Conservation (phyloP, 2,797 vertebrate genomes). For the Merluccius polli region DNA sequence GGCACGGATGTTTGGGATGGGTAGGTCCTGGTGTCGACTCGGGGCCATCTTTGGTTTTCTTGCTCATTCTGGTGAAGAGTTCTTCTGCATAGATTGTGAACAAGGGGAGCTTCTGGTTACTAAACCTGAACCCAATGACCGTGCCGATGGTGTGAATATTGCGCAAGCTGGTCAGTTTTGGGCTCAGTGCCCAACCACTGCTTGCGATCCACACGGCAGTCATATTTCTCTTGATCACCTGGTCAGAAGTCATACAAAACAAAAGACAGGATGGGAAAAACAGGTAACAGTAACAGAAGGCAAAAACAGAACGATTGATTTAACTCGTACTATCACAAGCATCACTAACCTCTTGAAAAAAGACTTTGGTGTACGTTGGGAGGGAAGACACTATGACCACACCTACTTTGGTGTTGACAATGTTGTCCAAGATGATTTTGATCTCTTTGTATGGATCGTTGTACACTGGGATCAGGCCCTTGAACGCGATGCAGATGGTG, state of each 20-base stretch:
- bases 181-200: conserved; percentile 74
- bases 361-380: conserved; percentile 24
- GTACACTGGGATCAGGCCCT: conserved; percentile 79
- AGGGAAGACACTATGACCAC: conserved; percentile 80
- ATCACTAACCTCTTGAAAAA: conserved; percentile 69
- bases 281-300: neutral
- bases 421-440: conserved; percentile 53
- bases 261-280: neutral
- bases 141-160: conserved; percentile 76
- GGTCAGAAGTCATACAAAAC: neutral
- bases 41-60: conserved; percentile 16
- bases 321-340: conserved; percentile 50
- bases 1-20: conserved; percentile 61
- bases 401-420: conserved; percentile 61
- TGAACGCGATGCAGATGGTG: conserved; percentile 82
- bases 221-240: conserved; percentile 71
- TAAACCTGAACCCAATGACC: conserved; percentile 83
- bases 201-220: conserved; percentile 85
- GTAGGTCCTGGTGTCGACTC: neutral
- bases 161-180: conserved; percentile 47
- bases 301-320: conserved; percentile 11
- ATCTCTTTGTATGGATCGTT: neutral
- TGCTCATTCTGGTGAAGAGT: conserved; percentile 60
- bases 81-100: conserved; percentile 62
- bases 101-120: no score